Conservation (phyloP, 2,113 vertebrate species). For the Aix galericulata region DNA sequence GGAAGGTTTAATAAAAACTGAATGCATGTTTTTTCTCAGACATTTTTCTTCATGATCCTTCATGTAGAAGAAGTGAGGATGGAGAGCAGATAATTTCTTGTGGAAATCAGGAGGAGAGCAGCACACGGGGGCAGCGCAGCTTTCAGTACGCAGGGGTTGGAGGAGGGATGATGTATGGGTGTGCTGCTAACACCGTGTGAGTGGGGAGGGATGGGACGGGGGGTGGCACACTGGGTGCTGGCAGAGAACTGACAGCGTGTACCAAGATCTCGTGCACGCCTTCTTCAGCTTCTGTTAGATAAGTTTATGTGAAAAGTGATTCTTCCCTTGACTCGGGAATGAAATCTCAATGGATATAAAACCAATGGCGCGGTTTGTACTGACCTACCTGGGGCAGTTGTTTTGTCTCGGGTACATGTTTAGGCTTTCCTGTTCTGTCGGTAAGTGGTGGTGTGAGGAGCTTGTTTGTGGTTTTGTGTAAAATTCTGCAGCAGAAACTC, state of each 20-base stretch:
- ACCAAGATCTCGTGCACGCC: background rate
- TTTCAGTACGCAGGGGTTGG: background rate
- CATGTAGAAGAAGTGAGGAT: background rate
- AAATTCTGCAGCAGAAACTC: background rate
- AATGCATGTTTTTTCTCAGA: background rate
- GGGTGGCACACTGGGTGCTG: background rate
- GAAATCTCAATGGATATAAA: background rate
- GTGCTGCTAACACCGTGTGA: background rate
- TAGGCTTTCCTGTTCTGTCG: background rate
- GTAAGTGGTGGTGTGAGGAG: background rate
- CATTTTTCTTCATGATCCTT: background rate
- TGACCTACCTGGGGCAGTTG: background rate
- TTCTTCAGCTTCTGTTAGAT: slow-evolving; percentile 2
- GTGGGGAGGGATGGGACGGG: background rate
- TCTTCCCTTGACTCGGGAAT: background rate
- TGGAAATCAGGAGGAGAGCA: background rate
- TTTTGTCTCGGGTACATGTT: background rate
- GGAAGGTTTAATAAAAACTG: background rate
- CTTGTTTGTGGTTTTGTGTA: background rate
- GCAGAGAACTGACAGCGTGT: background rate
- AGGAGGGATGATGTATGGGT: background rate
- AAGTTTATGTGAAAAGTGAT: background rate
- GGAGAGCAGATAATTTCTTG: background rate
- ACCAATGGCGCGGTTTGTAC: background rate
- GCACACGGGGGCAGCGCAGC: background rate